Percentiles rank a stretch among this genome's conserved stretches.
These are phyloP conservation scores for Sebastes wilsoni DNA, from an alignment of 2,797 vertebrate genomes.

Conservation along the genomic window DNA sequence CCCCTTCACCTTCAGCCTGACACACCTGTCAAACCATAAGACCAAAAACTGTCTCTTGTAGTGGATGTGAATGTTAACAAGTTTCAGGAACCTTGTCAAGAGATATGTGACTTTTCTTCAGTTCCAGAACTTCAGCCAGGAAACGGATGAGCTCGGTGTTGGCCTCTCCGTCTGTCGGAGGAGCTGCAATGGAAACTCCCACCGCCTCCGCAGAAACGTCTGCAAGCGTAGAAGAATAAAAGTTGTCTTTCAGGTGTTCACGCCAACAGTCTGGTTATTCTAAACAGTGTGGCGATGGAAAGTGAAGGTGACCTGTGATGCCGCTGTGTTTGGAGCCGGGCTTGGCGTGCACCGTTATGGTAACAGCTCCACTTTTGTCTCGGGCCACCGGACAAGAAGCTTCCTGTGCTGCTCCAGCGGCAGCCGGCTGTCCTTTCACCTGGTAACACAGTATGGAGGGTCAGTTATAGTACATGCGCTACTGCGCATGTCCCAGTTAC, in stretches of 20 bases:
- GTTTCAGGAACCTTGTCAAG: slow-evolving; percentile 87
- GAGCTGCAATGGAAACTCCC: slow-evolving; percentile 90
- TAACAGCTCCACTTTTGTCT: slow-evolving; percentile 82
- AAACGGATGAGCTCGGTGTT: slow-evolving; percentile 90
- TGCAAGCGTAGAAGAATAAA: slow-evolving; percentile 46
- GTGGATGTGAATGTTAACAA: rapidly evolving
- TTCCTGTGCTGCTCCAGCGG: background rate
- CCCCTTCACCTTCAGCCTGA: background rate
- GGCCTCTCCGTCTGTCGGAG: slow-evolving; percentile 92
- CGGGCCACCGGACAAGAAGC: slow-evolving; percentile 76
- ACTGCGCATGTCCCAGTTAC: too few relatives aligned
- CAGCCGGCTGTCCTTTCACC: slow-evolving; percentile 10
- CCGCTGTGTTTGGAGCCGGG: slow-evolving; percentile 89
- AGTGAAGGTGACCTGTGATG: slow-evolving; percentile 83
- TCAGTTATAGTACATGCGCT: background rate
- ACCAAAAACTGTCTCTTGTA: background rate
- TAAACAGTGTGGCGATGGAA: too few relatives aligned
- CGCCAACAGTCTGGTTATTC: rapidly evolving
- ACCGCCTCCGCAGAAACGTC: slow-evolving; percentile 87
- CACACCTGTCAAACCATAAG: background rate
- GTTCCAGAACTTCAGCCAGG: slow-evolving; percentile 88
- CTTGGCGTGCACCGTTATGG: slow-evolving; percentile 87
- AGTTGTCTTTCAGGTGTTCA: background rate
- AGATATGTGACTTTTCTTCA: slow-evolving; percentile 88
- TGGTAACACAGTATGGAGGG: background rate